A percentile compares a stretch with the other conserved stretches of the same genome.
Conservation (phyloP, 2,113 vertebrate species). For the Microtus oregoni region DNA sequence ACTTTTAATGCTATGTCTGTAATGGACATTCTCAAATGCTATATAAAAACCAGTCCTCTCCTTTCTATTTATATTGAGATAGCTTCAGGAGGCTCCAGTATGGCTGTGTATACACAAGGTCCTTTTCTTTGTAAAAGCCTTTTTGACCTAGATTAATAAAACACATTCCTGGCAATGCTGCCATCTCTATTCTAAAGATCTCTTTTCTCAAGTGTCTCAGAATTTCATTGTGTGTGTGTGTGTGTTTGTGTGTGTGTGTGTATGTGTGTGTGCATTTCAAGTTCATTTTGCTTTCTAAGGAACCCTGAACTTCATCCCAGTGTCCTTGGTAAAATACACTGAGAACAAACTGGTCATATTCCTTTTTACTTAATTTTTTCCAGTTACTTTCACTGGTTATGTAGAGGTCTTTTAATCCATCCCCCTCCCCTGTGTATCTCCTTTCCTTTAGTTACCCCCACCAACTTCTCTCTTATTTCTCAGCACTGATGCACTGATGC, state of each 20-base stretch:
- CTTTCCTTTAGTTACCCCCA: not conserved
- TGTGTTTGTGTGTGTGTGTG: not conserved
- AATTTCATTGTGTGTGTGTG: not conserved
- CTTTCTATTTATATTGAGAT: not conserved
- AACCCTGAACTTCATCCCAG: not conserved
- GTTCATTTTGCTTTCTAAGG: not conserved
- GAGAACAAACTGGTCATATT: not conserved
- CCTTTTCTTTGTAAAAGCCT: conserved; percentile 29
- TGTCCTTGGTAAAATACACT: not conserved
- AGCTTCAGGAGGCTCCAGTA: not conserved
- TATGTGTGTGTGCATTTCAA: not conserved
- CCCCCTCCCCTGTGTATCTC: not conserved
- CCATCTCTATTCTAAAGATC: not conserved
- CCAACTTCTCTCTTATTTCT: not conserved
- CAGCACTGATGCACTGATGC: not conserved
- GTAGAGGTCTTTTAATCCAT: not conserved
- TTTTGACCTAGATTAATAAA: conserved; percentile 46
- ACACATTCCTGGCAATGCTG: not conserved
- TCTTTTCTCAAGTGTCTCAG: not conserved
- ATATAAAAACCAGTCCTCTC: conserved; percentile 50
- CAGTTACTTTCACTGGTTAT: not conserved
- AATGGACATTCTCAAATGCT: conserved; percentile 72
- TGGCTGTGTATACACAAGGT: not conserved
- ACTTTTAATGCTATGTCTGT: conserved; percentile 78
- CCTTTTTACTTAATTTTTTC: not conserved